Evolutionary conservation across 2,888 invertebrate genomes (phyloP).

Genomic region (Cryptosula pallasiana): DNA sequence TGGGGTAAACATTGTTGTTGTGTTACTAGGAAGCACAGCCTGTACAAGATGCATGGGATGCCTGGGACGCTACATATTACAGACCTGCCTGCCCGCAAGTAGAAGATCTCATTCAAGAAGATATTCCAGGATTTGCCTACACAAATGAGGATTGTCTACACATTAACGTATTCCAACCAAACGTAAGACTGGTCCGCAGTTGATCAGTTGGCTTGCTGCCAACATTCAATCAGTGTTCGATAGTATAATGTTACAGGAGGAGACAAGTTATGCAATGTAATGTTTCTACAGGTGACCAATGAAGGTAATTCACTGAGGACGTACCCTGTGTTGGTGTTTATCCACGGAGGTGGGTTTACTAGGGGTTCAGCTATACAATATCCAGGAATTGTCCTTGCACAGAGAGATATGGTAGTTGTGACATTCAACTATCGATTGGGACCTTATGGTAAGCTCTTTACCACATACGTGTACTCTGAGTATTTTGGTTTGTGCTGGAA

Average conservation of each 20-base stretch:
- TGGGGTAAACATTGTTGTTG: no score
- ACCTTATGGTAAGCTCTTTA: constrained; percentile 55
- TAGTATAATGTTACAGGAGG: no score
- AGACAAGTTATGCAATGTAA: no score
- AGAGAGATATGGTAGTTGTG: constrained; percentile 57
- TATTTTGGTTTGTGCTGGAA: no score
- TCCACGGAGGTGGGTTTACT: constrained; percentile 59
- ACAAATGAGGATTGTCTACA: constrained; percentile 73
- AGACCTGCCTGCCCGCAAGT: constrained; percentile 72
- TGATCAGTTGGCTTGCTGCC: no score
- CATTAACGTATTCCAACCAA: constrained; percentile 67
- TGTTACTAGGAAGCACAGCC: neutral
- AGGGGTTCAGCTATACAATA: constrained; percentile 54
- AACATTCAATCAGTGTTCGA: no score
- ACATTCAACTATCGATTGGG: constrained; percentile 59
- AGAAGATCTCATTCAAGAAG: constrained; percentile 27
- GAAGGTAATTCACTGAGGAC: neutral
- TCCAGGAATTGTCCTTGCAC: constrained; percentile 57
- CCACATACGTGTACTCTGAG: no score
- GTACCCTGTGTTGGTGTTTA: constrained; percentile 57
- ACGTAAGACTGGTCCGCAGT: constrained; percentile 55
- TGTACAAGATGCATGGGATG: constrained; percentile 42
- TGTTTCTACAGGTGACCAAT: constrained; percentile 5
- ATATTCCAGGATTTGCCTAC: constrained; percentile 28
- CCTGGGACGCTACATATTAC: constrained; percentile 63